These are phyloP conservation scores for Scophthalmus maximus DNA, from an alignment of 2,113 vertebrate genomes.

Conservation along the genomic window DNA sequence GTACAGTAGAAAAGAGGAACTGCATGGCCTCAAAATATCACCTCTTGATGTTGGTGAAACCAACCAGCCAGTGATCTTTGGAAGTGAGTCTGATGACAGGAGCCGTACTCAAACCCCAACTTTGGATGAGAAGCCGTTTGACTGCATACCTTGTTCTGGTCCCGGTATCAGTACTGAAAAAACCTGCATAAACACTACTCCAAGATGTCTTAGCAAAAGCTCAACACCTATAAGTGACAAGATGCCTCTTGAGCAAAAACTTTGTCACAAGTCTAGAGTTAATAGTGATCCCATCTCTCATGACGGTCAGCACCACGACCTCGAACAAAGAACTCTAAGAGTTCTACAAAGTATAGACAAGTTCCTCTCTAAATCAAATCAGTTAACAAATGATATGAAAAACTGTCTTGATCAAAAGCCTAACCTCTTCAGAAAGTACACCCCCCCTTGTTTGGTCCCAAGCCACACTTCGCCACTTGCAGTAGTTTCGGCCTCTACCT, in stretches of 20 bases:
- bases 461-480: background rate
- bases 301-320: constrained; percentile 21
- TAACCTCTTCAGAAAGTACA: background rate
- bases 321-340: constrained; percentile 51
- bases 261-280: background rate
- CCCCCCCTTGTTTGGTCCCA: background rate
- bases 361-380: constrained; percentile 23
- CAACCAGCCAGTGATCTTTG: background rate
- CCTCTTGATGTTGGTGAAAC: constrained; percentile 17
- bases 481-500: background rate
- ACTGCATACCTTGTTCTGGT: background rate
- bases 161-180: constrained; percentile 16
- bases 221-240: constrained; percentile 46
- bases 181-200: constrained; percentile 7
- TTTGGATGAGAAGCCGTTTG: constrained; percentile 49
- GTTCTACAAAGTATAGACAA: constrained; percentile 46
- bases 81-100: constrained; percentile 26
- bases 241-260: constrained; percentile 14
- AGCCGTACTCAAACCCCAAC: constrained; percentile 63
- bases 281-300: background rate
- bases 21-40: background rate
- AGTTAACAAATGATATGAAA: background rate
- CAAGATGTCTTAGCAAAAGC: constrained; percentile 20
- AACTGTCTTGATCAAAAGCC: constrained; percentile 5
- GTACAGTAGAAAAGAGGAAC: constrained; percentile 2